Evolutionary conservation across 2,888 invertebrate species (phyloP), one percentile per base, ranked within the genome.

Genomic region (Parthenolecanium corni): DNA sequence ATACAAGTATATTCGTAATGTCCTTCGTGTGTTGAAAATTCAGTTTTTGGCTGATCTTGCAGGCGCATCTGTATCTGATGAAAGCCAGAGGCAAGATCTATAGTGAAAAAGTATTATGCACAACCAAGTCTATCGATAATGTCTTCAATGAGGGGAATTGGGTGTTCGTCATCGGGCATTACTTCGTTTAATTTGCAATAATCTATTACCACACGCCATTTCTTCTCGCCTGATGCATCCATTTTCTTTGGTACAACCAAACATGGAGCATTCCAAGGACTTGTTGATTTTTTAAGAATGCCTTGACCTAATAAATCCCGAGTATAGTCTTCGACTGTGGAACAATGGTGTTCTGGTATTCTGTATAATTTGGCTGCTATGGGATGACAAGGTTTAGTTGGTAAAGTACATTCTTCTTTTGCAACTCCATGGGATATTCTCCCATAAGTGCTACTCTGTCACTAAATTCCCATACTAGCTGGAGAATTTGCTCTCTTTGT

Each of bases 121-220:
- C 52, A 42, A 40, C 42, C 51, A 18, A 58, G 53, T 38, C 18
- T 47, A n/a, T 64, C 49, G 38, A 65, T 64, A 9, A 42, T 52
- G 18, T 46, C 36, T 16, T 66, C 64, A 18, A 53, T 53, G 5
- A 51, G 38, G 1, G 46, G 65, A n/a, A 65, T 52, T 12, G 63
- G 65, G 14, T 47, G 56, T 4, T 52, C 49, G 2, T 54, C 47
- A 23, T 56, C 54, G 14, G 36, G 42, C 1, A 65, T 21, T 1
- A 23, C 23, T 31, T 24, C 18, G 25, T 57, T 65, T 46, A 64
- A 23, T 4, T 64, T 61, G 16, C 61, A 63, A 25, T 66, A 68
- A 47, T 69, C 68, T 1, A 67, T 61, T 6, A 66, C 68, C 12
- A 68, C 44, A 14, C 68, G 66, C 1, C 64, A 51, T 25, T 67